These are phyloP conservation scores for Galemys pyrenaicus DNA, from an alignment of 2,113 vertebrate species.

Conservation along the genomic window DNA sequence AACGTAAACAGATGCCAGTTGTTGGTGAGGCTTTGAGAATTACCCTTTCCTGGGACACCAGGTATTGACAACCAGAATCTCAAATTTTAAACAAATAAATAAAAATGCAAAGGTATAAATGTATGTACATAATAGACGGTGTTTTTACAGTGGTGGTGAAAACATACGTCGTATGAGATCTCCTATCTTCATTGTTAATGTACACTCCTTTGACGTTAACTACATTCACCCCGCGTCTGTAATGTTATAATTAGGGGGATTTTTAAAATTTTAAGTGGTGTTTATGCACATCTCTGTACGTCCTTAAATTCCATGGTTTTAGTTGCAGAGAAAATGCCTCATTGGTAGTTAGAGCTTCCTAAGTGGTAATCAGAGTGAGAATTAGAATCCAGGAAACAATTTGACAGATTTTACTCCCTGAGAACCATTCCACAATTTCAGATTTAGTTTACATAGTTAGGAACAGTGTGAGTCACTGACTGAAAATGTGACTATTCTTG, in stretches of 20 bases:
- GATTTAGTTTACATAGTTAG: too few species aligned
- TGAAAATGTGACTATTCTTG: too few species aligned
- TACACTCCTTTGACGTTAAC: not conserved
- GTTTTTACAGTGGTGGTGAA: not conserved
- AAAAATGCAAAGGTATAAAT: not conserved
- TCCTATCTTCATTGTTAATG: not conserved
- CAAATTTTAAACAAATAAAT: slow-evolving; percentile 56
- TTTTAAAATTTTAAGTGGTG: not conserved
- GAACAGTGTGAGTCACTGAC: too few species aligned
- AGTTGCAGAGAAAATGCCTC: too few species aligned
- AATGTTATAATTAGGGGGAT: slow-evolving; percentile 10
- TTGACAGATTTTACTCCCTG: too few species aligned
- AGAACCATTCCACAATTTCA: too few species aligned
- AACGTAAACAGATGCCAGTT: slow-evolving; percentile 51
- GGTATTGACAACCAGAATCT: slow-evolving; percentile 75
- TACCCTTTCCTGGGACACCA: slow-evolving; percentile 52
- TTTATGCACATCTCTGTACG: not conserved
- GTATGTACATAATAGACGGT: not conserved
- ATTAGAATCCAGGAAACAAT: too few species aligned
- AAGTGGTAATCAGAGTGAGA: too few species aligned
- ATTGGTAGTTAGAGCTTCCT: too few species aligned
- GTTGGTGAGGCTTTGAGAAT: slow-evolving; percentile 57
- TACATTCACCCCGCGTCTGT: not conserved
- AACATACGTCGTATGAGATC: not conserved
- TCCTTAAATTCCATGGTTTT: not conserved